Evolutionary conservation across 2,113 vertebrate species (phyloP).

Genomic region (Anolis sagrei): DNA sequence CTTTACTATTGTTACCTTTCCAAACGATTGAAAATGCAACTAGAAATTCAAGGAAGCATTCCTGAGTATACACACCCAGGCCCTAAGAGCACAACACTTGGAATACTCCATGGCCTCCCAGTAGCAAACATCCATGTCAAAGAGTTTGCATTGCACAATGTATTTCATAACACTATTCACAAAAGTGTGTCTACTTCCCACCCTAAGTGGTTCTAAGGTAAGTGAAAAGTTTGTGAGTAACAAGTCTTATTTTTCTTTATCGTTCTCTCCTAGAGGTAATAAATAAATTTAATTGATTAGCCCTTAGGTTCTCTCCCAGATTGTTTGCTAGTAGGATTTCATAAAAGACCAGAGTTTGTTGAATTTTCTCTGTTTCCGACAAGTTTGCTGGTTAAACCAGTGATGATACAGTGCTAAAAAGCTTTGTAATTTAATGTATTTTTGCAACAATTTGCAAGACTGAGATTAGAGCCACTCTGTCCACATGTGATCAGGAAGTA

Average conservation of each 20-base stretch:
- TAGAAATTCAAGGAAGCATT: not conserved
- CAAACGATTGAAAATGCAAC: conserved; percentile 6
- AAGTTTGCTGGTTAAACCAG: too few species aligned
- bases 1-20: not conserved
- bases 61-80: not conserved
- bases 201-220: fast-evolving
- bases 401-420: not conserved
- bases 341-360: not conserved
- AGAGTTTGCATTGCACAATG: not conserved
- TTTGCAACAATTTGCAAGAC: too few species aligned
- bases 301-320: not conserved
- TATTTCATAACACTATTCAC: not conserved
- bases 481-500: too few species aligned
- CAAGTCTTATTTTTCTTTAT: not conserved
- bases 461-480: too few species aligned
- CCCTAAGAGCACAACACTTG: conserved; percentile 7
- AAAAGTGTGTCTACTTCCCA: not conserved
- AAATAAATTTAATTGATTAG: not conserved
- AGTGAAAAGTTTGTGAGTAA: not conserved
- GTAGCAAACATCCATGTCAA: not conserved
- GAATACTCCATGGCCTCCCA: fast-evolving
- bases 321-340: not conserved
- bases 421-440: not conserved
- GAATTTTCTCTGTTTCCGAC: not conserved
- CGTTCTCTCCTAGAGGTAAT: not conserved